Percentiles rank a stretch among this genome's conserved stretches.
Conservation (phyloP, 2,113 vertebrate genomes). For the Paratilapia polleni region DNA sequence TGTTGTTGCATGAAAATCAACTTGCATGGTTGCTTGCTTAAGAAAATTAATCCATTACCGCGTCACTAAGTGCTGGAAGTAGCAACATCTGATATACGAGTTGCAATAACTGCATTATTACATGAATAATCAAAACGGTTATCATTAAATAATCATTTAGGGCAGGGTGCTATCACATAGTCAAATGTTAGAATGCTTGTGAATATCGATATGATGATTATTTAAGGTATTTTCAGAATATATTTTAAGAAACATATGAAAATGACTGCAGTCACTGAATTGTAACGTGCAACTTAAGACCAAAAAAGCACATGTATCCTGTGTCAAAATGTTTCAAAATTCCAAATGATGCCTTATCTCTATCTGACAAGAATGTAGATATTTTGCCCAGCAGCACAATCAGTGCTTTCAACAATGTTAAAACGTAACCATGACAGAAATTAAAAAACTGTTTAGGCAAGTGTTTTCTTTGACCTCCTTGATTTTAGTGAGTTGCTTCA, state of each 20-base stretch:
- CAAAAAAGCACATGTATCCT: neutral
- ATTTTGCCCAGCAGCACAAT: no score
- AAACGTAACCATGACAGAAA: neutral
- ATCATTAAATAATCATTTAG: neutral
- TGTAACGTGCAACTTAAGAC: neutral
- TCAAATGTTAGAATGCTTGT: neutral
- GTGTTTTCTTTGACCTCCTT: neutral
- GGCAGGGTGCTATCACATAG: neutral
- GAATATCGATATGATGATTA: neutral
- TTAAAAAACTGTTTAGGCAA: neutral
- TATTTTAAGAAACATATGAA: neutral
- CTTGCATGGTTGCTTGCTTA: neutral
- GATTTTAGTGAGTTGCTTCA: neutral
- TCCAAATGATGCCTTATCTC: neutral
- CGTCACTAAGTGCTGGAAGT: neutral
- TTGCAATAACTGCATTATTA: neutral
- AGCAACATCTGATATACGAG: neutral
- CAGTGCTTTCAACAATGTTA: neutral
- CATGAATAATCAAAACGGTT: neutral
- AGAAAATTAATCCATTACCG: neutral
- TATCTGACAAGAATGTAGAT: no score
- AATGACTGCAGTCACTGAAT: neutral
- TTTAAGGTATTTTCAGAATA: neutral
- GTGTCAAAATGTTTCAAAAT: neutral
- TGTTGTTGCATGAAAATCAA: neutral